A percentile compares a stretch with the other conserved stretches of the same genome.
Evolutionary conservation across 1,140 invertebrate genomes (phyloP).

Genomic region (Tetragonula clypearis): DNA sequence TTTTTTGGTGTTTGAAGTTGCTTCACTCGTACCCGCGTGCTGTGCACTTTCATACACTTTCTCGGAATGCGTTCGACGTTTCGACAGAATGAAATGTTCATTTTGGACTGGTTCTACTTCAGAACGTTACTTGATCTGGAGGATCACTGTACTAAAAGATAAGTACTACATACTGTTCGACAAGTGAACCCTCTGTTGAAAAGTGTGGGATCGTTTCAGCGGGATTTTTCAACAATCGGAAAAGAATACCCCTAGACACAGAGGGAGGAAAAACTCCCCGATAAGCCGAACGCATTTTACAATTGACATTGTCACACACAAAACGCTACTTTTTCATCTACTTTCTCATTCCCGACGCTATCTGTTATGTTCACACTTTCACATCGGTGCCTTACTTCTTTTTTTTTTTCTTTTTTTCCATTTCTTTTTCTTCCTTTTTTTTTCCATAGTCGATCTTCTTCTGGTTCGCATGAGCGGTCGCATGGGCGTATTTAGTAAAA

Average conservation of each 20-base stretch:
- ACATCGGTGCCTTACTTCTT: slow-evolving; percentile 2
- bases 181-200: background rate
- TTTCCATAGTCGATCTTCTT: slow-evolving; percentile 2
- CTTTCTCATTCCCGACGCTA: background rate
- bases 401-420: too few species aligned
- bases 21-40: slow-evolving; percentile 32
- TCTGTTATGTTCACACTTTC: background rate
- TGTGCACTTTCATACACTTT: slow-evolving; percentile 45
- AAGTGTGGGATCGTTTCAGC: background rate
- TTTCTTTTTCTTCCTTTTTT: background rate
- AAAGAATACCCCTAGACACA: background rate
- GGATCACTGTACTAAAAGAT: too few species aligned
- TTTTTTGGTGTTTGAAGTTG: slow-evolving; percentile 59
- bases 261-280: background rate
- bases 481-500: slow-evolving; percentile 28
- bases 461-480: slow-evolving; percentile 64
- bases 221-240: background rate
- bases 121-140: background rate
- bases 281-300: slow-evolving; percentile 56
- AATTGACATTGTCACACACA: slow-evolving; percentile 59
- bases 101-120: background rate
- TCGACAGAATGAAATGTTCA: background rate
- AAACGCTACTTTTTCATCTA: slow-evolving; percentile 24
- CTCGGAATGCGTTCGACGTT: slow-evolving; percentile 45
- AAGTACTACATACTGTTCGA: too few species aligned